Percentiles rank a stretch among this genome's conserved stretches.
These are phyloP conservation scores for Centroberyx gerrardi DNA, from an alignment of 2,797 vertebrate genomes.

Conservation along the genomic window DNA sequence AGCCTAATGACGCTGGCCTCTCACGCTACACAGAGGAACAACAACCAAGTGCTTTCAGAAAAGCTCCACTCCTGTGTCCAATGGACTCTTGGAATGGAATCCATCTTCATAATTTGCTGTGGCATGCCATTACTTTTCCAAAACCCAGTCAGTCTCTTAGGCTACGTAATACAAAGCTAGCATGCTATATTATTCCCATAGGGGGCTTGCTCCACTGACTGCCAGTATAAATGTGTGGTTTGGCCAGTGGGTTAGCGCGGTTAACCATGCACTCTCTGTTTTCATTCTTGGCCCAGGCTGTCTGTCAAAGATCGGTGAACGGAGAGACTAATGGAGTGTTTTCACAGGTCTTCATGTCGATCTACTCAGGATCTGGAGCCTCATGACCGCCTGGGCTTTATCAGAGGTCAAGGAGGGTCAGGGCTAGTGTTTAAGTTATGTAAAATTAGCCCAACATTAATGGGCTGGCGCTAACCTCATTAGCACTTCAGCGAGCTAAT, in stretches of 20 bases:
- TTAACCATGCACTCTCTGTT: conserved; percentile 49
- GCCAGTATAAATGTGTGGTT: conserved; percentile 67
- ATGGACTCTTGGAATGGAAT: conserved; percentile 22
- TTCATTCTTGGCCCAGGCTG: conserved; percentile 11
- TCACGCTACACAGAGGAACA: conserved; percentile 34
- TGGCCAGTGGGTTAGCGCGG: conserved; percentile 46
- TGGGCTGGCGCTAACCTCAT: background rate
- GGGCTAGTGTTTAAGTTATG: background rate
- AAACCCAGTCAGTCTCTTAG: conserved; percentile 21
- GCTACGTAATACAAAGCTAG: conserved; percentile 41
- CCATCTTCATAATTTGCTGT: conserved; percentile 45
- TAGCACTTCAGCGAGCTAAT: background rate
- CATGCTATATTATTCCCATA: conserved; percentile 46
- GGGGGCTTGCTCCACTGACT: conserved; percentile 20
- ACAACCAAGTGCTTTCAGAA: conserved; percentile 46
- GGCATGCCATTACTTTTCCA: conserved; percentile 48
- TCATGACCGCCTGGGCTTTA: background rate
- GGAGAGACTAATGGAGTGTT: conserved; percentile 31
- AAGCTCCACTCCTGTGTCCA: conserved; percentile 31
- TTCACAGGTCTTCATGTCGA: conserved; percentile 26
- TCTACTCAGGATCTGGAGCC: background rate
- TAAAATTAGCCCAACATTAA: background rate
- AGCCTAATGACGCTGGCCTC: conserved; percentile 9
- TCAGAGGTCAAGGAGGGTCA: conserved; percentile 16
- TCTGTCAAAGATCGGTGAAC: conserved; percentile 43